Base-by-base conservation (phyloP, 2,888 invertebrate genomes). In the Trichopoda pennipes region DNA sequence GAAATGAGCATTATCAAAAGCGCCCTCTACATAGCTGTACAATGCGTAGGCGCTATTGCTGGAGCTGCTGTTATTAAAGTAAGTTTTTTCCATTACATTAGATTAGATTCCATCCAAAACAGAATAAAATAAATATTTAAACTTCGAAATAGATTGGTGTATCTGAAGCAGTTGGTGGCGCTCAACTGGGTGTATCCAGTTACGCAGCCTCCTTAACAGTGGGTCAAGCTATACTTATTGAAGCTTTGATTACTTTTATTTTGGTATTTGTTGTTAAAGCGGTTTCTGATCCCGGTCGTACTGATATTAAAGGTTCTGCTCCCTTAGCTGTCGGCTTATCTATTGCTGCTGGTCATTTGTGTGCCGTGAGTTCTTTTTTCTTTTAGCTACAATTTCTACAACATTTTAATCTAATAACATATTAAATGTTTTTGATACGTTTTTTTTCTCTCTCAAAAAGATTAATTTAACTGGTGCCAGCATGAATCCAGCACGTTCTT, bases 401-500 rank as follows among this genome's bases (percentile, higher is more conserved):
- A 12, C 1, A 19, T 55, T 9, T 1, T 35, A 8, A 17, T 16
- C 10, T 28, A 28, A 7, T 28, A 2, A 28, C 7, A 4, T 28
- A 6, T 28, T 28, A 1, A 7, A 2, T 28, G 1, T 28, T 28
- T 56, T 28, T 49, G 7, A 38, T 6, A 3, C 32, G 21, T 28
- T 58, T 28, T 64, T 8, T 14, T 12, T 63, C 10, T 2, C 8
- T 70, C 63, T 70, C 1, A 28, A 28, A 1, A 81, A 95, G 95
- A 94, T 98, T 88, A 94, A 95, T 86, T 93, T 93, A 87, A 95
- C 97, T 19, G 97, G 97, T 19, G 94, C 97, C 80, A 96, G 97
- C 90, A 97, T 98, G 97, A 98, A 98, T 92, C 97, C 98, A 0
- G 98, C 98, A 0, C 93, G 98, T 84, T 95, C 96, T 66, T 95